Conservation (phyloP, 2,113 vertebrate genomes). For the Scartelaos histophorus region DNA sequence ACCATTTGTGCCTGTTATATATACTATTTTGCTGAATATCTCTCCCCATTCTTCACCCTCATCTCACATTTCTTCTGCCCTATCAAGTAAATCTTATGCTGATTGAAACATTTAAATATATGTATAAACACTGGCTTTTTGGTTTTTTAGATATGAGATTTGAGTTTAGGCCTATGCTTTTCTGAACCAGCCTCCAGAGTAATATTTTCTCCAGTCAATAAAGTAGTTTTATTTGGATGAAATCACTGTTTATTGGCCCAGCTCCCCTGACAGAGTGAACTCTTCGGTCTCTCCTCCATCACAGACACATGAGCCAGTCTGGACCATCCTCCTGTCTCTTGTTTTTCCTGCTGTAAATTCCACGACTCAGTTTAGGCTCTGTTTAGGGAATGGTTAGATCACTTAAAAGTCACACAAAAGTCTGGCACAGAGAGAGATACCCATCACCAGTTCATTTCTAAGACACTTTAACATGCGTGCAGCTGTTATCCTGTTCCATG, state of each 20-base stretch:
- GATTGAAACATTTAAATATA: background rate
- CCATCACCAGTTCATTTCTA: constrained; percentile 19
- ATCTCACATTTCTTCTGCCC: background rate
- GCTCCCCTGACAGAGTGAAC: constrained; percentile 35
- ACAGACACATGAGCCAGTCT: constrained; percentile 25
- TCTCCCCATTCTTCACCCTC: no score
- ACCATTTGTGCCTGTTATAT: no score
- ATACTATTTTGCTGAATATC: no score
- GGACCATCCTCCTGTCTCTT: constrained; percentile 30
- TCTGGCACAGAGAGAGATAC: constrained; percentile 25
- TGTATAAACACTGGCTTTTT: background rate
- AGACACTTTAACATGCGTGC: constrained; percentile 51
- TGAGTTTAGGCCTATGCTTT: background rate
- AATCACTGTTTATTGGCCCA: background rate
- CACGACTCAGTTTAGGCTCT: constrained; percentile 7
- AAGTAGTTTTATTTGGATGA: constrained; percentile 1
- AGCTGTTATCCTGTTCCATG: constrained; percentile 65
- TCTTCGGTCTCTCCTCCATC: constrained; percentile 30
- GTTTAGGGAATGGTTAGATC: background rate
- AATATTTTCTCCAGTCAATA: background rate
- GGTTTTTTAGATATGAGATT: background rate
- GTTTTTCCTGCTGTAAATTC: constrained; percentile 4
- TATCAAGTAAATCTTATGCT: background rate
- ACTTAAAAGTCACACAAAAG: constrained; percentile 5
- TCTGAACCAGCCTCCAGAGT: background rate